Percentiles rank a stretch among this genome's conserved stretches.
Conservation (phyloP, 2,113 vertebrate genomes). For the Myrmecophaga tridactyla region DNA sequence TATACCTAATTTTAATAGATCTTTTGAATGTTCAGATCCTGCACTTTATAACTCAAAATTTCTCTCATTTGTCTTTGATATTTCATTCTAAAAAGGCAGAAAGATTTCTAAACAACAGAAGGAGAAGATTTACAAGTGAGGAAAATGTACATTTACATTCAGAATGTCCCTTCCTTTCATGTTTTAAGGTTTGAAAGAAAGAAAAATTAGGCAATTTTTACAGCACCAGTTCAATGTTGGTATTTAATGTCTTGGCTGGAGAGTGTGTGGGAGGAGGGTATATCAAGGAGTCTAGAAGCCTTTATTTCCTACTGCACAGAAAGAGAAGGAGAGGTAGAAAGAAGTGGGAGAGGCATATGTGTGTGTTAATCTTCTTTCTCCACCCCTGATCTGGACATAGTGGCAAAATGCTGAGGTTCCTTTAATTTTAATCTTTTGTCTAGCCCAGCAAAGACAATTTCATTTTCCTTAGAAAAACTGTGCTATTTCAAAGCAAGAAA, state of each 20-base stretch:
- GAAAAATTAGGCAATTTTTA: slow-evolving; percentile 42
- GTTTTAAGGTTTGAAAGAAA: slow-evolving; percentile 48
- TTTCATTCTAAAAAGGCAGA: slow-evolving; percentile 42
- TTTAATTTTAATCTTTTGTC: slow-evolving; percentile 47
- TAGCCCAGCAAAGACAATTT: slow-evolving; percentile 37
- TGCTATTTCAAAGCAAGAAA: slow-evolving; percentile 24
- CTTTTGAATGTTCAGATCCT: slow-evolving; percentile 21
- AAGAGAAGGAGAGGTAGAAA: neutral
- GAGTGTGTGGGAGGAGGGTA: neutral
- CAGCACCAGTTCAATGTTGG: neutral
- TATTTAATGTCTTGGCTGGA: neutral
- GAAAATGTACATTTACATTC: slow-evolving; percentile 48
- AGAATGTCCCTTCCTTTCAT: slow-evolving; percentile 40
- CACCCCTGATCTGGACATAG: neutral
- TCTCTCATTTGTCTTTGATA: slow-evolving; percentile 23
- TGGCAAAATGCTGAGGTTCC: slow-evolving; percentile 1
- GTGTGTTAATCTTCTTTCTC: neutral
- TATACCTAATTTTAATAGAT: slow-evolving; percentile 60
- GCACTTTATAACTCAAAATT: slow-evolving; percentile 46
- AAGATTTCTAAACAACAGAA: neutral
- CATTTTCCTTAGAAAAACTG: neutral
- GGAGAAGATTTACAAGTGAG: slow-evolving; percentile 40
- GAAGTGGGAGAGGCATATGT: neutral
- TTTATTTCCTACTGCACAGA: slow-evolving; percentile 5
- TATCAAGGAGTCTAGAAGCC: slow-evolving; percentile 27